Percentiles rank a stretch among this genome's conserved stretches.
Evolutionary conservation across 2,888 invertebrate species (phyloP).

Genomic region (Danaus chrysippus): DNA sequence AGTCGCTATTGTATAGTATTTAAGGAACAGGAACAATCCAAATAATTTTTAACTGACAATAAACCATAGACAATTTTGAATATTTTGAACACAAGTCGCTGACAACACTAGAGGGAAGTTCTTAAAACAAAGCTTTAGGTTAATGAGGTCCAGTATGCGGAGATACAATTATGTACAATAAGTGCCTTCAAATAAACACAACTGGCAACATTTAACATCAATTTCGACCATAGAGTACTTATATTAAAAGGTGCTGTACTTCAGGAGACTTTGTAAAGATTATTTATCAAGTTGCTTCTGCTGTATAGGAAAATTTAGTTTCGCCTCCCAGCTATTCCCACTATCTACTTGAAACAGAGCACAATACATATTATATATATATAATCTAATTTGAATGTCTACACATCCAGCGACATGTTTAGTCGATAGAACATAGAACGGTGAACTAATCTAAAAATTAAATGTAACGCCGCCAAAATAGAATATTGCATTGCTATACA

Average conservation of each 20-base stretch:
- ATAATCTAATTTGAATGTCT: constrained; percentile 60
- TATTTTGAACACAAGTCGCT: neutral
- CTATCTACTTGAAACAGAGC: constrained; percentile 37
- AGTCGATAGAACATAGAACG: constrained; percentile 55
- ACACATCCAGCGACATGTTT: constrained; percentile 70
- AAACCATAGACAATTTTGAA: neutral
- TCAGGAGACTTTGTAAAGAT: neutral
- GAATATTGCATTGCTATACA: constrained; percentile 51
- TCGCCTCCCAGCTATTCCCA: neutral
- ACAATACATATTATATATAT: constrained; percentile 32
- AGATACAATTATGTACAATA: constrained; percentile 24
- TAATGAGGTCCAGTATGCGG: constrained; percentile 22
- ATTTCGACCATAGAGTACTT: constrained; percentile 14
- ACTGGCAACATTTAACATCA: constrained; percentile 27
- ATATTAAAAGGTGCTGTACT: constrained; percentile 7
- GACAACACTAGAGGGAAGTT: constrained; percentile 4
- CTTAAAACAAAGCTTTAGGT: constrained; percentile 21
- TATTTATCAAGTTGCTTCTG: too few relatives aligned
- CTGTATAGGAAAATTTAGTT: too few relatives aligned
- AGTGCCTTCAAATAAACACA: constrained; percentile 17
- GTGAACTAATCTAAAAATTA: constrained; percentile 54
- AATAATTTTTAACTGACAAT: constrained; percentile 5
- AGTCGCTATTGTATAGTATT: constrained; percentile 10
- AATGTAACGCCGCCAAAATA: constrained; percentile 46
- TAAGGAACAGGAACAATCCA: neutral